These are phyloP conservation scores for Egretta garzetta DNA, from an alignment of 2,113 vertebrate genomes.

Conservation along the genomic window DNA sequence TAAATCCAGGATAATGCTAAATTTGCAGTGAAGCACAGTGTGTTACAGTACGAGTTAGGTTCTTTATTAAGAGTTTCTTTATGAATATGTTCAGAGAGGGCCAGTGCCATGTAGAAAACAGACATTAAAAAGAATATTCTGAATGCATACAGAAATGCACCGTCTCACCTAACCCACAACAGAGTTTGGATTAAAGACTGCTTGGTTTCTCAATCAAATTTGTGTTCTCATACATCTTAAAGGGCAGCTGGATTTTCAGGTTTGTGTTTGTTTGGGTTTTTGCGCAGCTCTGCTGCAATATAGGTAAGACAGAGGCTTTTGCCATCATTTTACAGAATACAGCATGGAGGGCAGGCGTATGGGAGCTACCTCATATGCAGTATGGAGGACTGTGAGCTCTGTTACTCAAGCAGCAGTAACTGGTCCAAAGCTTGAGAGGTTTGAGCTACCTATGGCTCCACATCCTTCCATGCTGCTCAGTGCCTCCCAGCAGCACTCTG, in stretches of 20 bases:
- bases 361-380: no score
- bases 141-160: neutral
- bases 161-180: neutral
- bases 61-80: neutral
- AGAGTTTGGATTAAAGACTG: neutral
- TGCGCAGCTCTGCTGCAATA: neutral
- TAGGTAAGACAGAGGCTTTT: neutral
- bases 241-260: neutral
- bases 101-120: neutral
- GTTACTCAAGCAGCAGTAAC: neutral
- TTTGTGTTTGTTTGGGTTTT: neutral
- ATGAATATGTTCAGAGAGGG: neutral
- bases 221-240: neutral
- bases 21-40: neutral
- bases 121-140: neutral
- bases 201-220: neutral
- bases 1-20: neutral
- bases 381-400: neutral
- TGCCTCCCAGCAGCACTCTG: neutral
- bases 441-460: neutral
- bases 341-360: neutral
- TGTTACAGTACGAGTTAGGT: neutral
- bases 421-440: neutral
- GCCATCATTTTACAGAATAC: neutral
- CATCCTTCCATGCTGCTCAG: rapidly evolving